Percentiles rank a stretch among this genome's conserved stretches.
phyloP scores from a whole-genome alignment of 2,113 vertebrate species.

The Brachyhypopomus gauderio region DNA sequence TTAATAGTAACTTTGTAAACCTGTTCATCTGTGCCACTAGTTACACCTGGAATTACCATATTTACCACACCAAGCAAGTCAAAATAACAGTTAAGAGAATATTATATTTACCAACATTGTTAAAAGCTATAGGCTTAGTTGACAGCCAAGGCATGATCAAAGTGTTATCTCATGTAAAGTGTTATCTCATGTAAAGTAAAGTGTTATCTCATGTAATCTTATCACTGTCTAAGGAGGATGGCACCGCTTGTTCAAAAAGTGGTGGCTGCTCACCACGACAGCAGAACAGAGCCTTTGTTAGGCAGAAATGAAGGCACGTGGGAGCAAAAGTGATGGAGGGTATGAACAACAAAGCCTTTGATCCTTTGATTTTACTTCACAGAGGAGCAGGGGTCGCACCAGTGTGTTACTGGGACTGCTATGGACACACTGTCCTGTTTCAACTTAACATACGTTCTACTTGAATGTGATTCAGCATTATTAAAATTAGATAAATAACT shows the following conservation, averaged over 20 bases:
- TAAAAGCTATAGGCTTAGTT: not conserved
- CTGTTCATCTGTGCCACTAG: not conserved
- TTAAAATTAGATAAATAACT: no score
- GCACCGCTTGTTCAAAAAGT: not conserved
- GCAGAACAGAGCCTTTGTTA: slow-evolving; percentile 26
- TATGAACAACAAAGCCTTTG: slow-evolving; percentile 20
- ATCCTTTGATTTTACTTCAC: not conserved
- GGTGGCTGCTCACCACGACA: slow-evolving; percentile 1
- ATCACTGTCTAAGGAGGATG: not conserved
- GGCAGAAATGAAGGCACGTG: not conserved
- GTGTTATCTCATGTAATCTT: no score
- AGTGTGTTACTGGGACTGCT: not conserved
- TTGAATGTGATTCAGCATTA: no score
- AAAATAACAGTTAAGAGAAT: not conserved
- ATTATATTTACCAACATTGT: not conserved
- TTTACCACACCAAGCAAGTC: not conserved
- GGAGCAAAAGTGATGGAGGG: not conserved
- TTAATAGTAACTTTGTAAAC: not conserved
- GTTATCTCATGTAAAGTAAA: no score
- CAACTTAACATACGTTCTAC: no score
- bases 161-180: no score
- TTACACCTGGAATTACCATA: not conserved
- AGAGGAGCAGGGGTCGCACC: slow-evolving; percentile 7
- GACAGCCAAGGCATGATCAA: no score
- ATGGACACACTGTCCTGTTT: no score